phyloP scores from a whole-genome alignment of 1,140 invertebrate genomes.

The Drosophila santomea region DNA sequence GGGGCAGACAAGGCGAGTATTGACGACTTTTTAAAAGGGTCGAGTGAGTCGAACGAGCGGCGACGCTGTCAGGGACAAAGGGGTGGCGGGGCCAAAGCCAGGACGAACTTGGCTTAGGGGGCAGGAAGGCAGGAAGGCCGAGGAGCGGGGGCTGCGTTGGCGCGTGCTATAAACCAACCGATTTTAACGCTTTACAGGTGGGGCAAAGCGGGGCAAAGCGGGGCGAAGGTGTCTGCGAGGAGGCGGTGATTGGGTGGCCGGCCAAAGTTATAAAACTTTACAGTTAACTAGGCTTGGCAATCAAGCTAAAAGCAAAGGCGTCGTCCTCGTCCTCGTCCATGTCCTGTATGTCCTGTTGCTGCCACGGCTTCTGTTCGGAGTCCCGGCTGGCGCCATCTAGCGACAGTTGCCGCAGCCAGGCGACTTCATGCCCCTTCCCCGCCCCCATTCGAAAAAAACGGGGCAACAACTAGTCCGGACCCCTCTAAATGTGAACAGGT shows the following conservation, averaged over 20 bases:
- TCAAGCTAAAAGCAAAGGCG: slow-evolving; percentile 83
- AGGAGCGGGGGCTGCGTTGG: slow-evolving; percentile 45
- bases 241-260: slow-evolving; percentile 30
- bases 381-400: slow-evolving; percentile 72
- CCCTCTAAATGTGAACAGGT: slow-evolving; percentile 73
- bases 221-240: slow-evolving; percentile 24
- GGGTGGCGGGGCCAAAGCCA: background rate
- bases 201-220: slow-evolving; percentile 29
- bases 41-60: slow-evolving; percentile 68
- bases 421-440: slow-evolving; percentile 4
- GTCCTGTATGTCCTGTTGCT: slow-evolving; percentile 21
- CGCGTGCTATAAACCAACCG: slow-evolving; percentile 81
- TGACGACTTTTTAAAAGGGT: slow-evolving; percentile 83
- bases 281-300: slow-evolving; percentile 83
- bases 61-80: slow-evolving; percentile 44
- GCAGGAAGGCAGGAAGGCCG: background rate
- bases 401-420: slow-evolving; percentile 44
- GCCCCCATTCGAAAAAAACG: slow-evolving; percentile 9
- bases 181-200: slow-evolving; percentile 71
- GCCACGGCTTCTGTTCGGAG: slow-evolving; percentile 30
- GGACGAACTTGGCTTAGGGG: slow-evolving; percentile 10
- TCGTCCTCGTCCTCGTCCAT: slow-evolving; percentile 63
- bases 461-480: slow-evolving; percentile 40
- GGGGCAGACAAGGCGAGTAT: slow-evolving; percentile 54
- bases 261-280: slow-evolving; percentile 82